These are phyloP conservation scores for Pimephales promelas DNA, from an alignment of 2,113 vertebrate genomes.

Conservation along the genomic window DNA sequence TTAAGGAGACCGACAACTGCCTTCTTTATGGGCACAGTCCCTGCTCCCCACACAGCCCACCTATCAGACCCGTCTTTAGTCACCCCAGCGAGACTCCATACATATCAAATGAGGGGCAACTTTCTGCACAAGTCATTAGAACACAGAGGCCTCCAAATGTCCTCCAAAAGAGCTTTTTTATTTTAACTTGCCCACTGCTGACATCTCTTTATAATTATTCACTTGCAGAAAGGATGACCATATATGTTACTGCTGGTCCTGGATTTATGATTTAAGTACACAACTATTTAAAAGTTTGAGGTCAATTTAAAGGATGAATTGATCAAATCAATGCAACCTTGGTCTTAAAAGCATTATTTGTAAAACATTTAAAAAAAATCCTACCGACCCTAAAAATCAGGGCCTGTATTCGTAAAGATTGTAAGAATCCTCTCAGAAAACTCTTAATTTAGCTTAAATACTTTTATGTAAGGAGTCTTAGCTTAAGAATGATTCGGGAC, in stretches of 20 bases:
- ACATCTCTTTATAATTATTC: neutral
- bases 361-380: too few species aligned
- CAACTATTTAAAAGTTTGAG: neutral
- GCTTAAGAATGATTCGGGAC: too few species aligned
- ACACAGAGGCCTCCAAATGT: constrained; percentile 7
- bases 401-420: too few species aligned
- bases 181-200: neutral
- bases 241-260: neutral
- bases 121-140: constrained; percentile 34
- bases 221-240: neutral
- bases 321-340: too few species aligned
- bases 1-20: constrained; percentile 58
- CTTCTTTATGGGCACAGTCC: constrained; percentile 42
- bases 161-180: neutral
- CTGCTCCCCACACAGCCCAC: constrained; percentile 6
- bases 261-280: neutral
- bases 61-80: constrained; percentile 41
- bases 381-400: too few species aligned
- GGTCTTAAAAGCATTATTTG: too few species aligned
- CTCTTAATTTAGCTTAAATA: too few species aligned
- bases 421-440: too few species aligned
- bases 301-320: neutral
- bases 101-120: constrained; percentile 15
- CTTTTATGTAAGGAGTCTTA: too few species aligned
- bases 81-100: constrained; percentile 41